Percentiles rank a stretch among this genome's conserved stretches.
These are phyloP conservation scores for Orthonychiurus folsomi DNA, from an alignment of 2,888 invertebrate species.

Conservation along the genomic window DNA sequence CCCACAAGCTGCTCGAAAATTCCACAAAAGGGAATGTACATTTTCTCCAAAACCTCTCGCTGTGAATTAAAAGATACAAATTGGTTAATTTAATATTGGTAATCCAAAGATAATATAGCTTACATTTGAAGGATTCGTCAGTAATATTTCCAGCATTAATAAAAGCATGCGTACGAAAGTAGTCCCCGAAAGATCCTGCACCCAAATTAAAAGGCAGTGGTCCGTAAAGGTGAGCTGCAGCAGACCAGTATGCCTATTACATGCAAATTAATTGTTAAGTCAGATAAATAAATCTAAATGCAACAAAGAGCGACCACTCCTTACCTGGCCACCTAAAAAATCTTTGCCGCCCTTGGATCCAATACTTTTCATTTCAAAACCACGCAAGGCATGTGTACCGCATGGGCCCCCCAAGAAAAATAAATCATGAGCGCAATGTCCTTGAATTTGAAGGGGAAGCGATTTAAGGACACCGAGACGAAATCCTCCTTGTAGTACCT, in stretches of 20 bases:
- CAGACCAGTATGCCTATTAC: slow-evolving; percentile 70
- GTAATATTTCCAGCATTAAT: slow-evolving; percentile 77
- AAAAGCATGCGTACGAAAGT: slow-evolving; percentile 82
- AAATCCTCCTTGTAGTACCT: slow-evolving; percentile 64
- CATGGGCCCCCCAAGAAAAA: slow-evolving; percentile 91
- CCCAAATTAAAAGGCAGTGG: slow-evolving; percentile 81
- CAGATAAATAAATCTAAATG: too few species aligned
- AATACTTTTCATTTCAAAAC: slow-evolving; percentile 77
- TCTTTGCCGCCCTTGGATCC: slow-evolving; percentile 74
- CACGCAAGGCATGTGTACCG: slow-evolving; percentile 78
- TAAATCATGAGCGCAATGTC: slow-evolving; percentile 57
- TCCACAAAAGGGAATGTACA: slow-evolving; percentile 41
- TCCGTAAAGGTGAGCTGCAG: slow-evolving; percentile 75
- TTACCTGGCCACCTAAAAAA: slow-evolving; percentile 60
- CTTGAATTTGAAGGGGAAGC: slow-evolving; percentile 45
- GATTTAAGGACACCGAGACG: slow-evolving; percentile 58
- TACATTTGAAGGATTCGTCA: not conserved
- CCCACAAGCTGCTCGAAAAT: slow-evolving; percentile 63
- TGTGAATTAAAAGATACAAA: slow-evolving; percentile 16
- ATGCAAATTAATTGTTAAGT: too few species aligned
- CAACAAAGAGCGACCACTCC: too few species aligned
- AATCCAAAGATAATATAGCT: not conserved
- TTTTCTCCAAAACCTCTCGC: slow-evolving; percentile 42
- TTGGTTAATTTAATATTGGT: too few species aligned
- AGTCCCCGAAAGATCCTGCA: slow-evolving; percentile 66